Evolutionary conservation across 2,888 invertebrate genomes (phyloP), one percentile per base, ranked within the genome.

Genomic region (Parnassius mnemosyne): DNA sequence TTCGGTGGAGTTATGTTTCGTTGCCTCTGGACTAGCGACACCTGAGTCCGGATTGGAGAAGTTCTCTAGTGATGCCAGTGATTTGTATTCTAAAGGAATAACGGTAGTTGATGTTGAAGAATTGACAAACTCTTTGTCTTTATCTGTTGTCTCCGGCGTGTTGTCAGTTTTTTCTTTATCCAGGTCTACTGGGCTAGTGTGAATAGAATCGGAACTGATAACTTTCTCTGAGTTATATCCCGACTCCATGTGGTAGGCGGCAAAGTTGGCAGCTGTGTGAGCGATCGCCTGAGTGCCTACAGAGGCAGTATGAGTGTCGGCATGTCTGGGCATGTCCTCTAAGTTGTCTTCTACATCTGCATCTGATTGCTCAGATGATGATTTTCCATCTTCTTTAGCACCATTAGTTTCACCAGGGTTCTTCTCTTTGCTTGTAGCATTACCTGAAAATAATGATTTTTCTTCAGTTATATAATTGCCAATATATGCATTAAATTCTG

Each of bases 331-430:
- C 46, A 87, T 85, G 61, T 93, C 94, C 67, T 95, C 94, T 1
- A 94, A 83, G 76, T 96, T 96, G 75, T 96, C 96, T 81, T 96
- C 96, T 0, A 96, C 93, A 75, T 96, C 96, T 0, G 96, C 96
- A 77, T 96, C 96, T 1, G 95, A 96, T 75, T 95, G 94, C 68
- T 93, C 94, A n/a, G 93, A 93, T 0, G 94, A 93, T 77, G 93
- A 93, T 68, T 89, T 88, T 44, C 92, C 92, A 53, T 85, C 87
- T 65, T 85, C 86, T 60, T 81, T 71, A 44, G 84, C 72, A 54
- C 86, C 85, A 67, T 86, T 87, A 3, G 81, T 73, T 3, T 87
- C 84, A 0, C 72, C 74, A 0, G 69, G 47, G 13, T 67, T 65
- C 10, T 85, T 87, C 5, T 89, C 87, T 69, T 84, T 87, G 49